A percentile compares a stretch with the other conserved stretches of the same genome.
Evolutionary conservation across 2,797 vertebrate species (phyloP).

Genomic region (Meriones psammophilus): DNA sequence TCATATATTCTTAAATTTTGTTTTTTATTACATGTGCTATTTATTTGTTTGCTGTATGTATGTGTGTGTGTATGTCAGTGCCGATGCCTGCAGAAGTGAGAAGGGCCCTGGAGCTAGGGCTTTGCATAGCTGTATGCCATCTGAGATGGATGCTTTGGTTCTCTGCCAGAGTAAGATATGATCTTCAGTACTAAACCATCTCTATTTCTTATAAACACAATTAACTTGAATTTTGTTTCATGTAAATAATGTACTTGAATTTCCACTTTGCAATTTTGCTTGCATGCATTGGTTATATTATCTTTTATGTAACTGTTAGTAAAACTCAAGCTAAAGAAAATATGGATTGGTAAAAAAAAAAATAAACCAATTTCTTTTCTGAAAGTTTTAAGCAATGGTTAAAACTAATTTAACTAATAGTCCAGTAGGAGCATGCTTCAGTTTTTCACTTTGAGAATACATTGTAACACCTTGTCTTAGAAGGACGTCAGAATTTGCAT

Average conservation of each 20-base stretch:
- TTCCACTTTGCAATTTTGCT: background rate
- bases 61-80: background rate
- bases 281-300: background rate
- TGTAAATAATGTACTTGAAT: background rate
- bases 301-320: background rate
- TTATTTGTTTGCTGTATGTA: background rate
- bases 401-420: background rate
- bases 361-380: background rate
- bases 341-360: background rate
- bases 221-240: background rate
- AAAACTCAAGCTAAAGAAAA: background rate
- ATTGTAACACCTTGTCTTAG: background rate
- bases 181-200: background rate
- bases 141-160: background rate
- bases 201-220: background rate
- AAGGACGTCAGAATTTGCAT: background rate
- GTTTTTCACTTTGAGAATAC: background rate
- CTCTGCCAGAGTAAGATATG: background rate
- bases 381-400: background rate
- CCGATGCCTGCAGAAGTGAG: background rate
- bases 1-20: background rate
- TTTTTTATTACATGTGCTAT: background rate
- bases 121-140: background rate
- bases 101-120: background rate
- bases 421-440: background rate